Base-by-base conservation (phyloP, 2,888 invertebrate genomes). In the Phragmatobia fuliginosa region DNA sequence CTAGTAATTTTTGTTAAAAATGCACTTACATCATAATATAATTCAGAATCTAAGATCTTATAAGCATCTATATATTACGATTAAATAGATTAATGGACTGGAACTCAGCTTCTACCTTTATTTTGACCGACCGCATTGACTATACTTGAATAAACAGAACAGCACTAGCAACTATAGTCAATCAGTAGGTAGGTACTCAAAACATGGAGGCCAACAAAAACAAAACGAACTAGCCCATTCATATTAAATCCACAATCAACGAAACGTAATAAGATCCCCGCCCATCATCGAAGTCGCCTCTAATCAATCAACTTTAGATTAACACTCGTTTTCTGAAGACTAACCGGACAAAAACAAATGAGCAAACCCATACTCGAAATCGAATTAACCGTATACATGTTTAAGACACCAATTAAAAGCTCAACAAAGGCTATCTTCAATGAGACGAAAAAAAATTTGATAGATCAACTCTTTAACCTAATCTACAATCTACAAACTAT, bases 401-500 rank as follows among this genome's bases (percentile, higher is more conserved):
- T 94, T 92, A 93, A 92, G 91, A 92, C 92, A 92, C 95, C 94
- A 94, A 94, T 94, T 95, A 95, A 94, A 95, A 86, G 85, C 86
- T 91, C 87, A 94, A 94, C 94, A 94, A 95, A 94, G 88, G 92
- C 92, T 91, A 94, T 94, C 94, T 91, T 92, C 92, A 94, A 94
- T 93, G 94, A 93, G 88, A 91, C 87, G 90, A 92, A 92, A 92
- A 36, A 87, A 92, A 92, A 88, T 88, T 93, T 94, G 94, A 95
- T 95, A 95, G 93, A 94, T 94, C 94, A 92, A 94, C 94, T 92
- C 92, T 93, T 93, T 93, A 94, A 93, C 92, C 84, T 91, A 92
- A 94, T 92, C 92, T 92, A 89, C 90, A 88, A 91, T 92, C 88
- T 75, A 58, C n/a, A 11, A 8, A 6, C 3, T 7, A 14, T 0